phyloP scores from a whole-genome alignment of 2,888 invertebrate species.

The Callinectes sapidus region DNA sequence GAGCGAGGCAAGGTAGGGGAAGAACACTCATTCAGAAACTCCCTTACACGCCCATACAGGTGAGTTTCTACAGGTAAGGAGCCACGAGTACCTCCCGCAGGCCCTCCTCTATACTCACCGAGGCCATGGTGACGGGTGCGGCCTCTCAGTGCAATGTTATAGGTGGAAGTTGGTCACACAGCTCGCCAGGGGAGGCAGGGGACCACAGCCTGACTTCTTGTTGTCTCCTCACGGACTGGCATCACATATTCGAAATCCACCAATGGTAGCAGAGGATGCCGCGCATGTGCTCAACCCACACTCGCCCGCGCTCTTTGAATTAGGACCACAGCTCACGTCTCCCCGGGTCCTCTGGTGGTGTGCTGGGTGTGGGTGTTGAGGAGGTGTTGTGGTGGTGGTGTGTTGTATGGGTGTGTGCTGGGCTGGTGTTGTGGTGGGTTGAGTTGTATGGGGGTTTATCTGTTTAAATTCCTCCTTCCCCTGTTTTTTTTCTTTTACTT shows the following conservation, averaged over 20 bases:
- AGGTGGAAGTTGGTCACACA: background rate
- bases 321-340: background rate
- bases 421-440: background rate
- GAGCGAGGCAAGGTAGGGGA: background rate
- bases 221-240: background rate
- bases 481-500: too few species aligned
- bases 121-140: constrained; percentile 10
- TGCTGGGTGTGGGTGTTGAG: background rate
- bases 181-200: background rate
- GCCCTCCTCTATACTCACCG: background rate
- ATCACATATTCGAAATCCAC: constrained; percentile 7
- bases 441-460: background rate
- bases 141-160: background rate
- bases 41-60: background rate
- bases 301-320: background rate
- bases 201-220: background rate
- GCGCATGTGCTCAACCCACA: constrained; percentile 14
- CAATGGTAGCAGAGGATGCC: background rate
- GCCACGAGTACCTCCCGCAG: background rate
- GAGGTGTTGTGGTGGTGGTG: background rate
- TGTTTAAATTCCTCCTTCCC: too few species aligned
- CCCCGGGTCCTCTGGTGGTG: too few species aligned
- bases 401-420: background rate
- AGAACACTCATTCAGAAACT: constrained; percentile 10
- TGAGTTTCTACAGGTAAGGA: background rate